These are phyloP conservation scores for Penaeus monodon DNA, from an alignment of 2,888 invertebrate genomes.

Conservation along the genomic window DNA sequence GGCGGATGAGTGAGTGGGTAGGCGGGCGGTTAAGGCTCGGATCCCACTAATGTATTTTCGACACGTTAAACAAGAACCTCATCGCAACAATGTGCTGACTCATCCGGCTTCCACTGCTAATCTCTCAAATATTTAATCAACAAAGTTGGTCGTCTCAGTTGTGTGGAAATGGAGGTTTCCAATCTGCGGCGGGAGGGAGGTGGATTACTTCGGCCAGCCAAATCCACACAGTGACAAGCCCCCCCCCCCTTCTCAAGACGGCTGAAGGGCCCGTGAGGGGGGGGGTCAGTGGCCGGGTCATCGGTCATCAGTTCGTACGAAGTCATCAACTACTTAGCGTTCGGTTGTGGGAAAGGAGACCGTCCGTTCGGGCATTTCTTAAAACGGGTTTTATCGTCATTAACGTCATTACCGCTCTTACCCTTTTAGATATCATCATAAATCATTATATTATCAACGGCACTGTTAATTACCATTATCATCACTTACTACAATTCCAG, in stretches of 20 bases:
- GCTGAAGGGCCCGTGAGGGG: not conserved
- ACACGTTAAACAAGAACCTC: slow-evolving; percentile 52
- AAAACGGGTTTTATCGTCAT: no score
- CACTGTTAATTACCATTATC: no score
- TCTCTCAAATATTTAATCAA: slow-evolving; percentile 64
- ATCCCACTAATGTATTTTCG: slow-evolving; percentile 60
- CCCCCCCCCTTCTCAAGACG: no score
- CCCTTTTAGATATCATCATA: no score
- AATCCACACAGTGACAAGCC: no score
- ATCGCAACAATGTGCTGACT: slow-evolving; percentile 46
- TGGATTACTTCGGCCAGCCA: no score
- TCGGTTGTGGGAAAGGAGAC: not conserved
- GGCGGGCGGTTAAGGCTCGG: slow-evolving; percentile 2
- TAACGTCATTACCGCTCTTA: no score
- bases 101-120: slow-evolving; percentile 50
- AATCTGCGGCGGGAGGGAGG: not conserved
- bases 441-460: no score
- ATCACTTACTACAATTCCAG: no score
- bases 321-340: no score
- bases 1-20: not conserved
- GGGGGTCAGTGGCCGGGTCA: not conserved
- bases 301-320: no score
- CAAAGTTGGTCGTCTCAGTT: slow-evolving; percentile 42
- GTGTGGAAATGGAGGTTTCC: slow-evolving; percentile 30
- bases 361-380: not conserved